Conservation (phyloP, 1,140 invertebrate species). For the Bombus superbus region DNA sequence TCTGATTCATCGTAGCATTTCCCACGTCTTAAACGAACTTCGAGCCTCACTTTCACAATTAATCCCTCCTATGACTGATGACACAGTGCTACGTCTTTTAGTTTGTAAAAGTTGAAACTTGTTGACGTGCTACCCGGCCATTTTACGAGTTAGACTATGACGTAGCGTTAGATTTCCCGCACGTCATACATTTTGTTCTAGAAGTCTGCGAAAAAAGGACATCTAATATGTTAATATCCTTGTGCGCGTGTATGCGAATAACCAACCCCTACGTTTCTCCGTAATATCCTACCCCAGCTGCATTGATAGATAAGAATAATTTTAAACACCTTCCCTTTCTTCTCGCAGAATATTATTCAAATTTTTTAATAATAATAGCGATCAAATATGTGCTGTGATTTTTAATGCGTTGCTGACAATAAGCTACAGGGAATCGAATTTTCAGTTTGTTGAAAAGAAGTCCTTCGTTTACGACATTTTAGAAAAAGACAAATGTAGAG, state of each 20-base stretch:
- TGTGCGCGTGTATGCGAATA: neutral
- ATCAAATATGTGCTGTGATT: too few species aligned
- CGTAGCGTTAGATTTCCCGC: neutral
- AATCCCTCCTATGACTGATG: neutral
- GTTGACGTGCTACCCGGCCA: neutral
- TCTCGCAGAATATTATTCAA: neutral
- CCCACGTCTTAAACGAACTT: neutral
- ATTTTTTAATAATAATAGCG: too few species aligned
- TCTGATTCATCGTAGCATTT: neutral
- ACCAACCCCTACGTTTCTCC: neutral
- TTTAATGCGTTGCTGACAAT: too few species aligned
- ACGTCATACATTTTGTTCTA: neutral
- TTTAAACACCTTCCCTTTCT: neutral
- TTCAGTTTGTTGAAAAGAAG: too few species aligned
- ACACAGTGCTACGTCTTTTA: conserved; percentile 1
- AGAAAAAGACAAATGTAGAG: too few species aligned
- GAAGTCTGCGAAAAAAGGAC: neutral
- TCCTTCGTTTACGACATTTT: too few species aligned
- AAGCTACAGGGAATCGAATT: too few species aligned
- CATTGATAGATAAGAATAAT: neutral
- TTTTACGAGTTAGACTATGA: neutral
- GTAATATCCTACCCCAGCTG: neutral
- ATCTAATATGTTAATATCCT: neutral
- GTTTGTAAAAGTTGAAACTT: conserved; percentile 7
- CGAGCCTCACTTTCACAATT: neutral